These are phyloP conservation scores for Cathartes aura DNA, from an alignment of 2,113 vertebrate species.

Conservation along the genomic window DNA sequence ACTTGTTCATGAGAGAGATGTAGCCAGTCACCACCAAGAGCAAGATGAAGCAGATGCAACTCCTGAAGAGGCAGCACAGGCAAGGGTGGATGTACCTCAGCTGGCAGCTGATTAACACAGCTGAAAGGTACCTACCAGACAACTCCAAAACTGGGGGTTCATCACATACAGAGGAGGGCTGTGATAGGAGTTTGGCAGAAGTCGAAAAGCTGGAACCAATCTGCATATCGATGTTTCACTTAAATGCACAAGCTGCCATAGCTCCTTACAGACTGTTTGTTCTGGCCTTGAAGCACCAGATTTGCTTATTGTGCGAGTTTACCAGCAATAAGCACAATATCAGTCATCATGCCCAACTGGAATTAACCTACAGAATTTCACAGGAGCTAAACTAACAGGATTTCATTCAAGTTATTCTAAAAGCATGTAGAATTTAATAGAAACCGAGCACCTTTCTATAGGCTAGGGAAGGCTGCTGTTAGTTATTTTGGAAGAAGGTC, in stretches of 20 bases:
- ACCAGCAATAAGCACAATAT: background rate
- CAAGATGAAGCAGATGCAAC: background rate
- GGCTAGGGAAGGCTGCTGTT: background rate
- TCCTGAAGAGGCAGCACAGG: background rate
- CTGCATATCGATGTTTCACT: background rate
- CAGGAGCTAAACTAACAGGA: background rate
- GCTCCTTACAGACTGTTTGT: background rate
- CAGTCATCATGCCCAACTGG: background rate
- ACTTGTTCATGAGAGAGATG: too few relatives aligned
- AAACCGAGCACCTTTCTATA: background rate
- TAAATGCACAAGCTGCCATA: background rate
- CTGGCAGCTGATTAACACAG: background rate
- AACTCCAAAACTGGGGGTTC: background rate
- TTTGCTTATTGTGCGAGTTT: background rate
- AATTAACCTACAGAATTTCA: background rate
- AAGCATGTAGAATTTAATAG: background rate
- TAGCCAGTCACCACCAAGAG: too few relatives aligned
- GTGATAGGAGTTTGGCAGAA: background rate
- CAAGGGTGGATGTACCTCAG: background rate
- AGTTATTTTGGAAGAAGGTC: background rate
- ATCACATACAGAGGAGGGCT: too few relatives aligned
- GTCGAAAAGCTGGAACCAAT: background rate
- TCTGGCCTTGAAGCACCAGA: background rate
- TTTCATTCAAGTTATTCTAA: background rate
- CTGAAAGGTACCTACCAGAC: background rate